Percentiles rank a stretch among this genome's conserved stretches.
Evolutionary conservation across 2,113 vertebrate species (phyloP).

Genomic region (Myiozetetes cayanensis): DNA sequence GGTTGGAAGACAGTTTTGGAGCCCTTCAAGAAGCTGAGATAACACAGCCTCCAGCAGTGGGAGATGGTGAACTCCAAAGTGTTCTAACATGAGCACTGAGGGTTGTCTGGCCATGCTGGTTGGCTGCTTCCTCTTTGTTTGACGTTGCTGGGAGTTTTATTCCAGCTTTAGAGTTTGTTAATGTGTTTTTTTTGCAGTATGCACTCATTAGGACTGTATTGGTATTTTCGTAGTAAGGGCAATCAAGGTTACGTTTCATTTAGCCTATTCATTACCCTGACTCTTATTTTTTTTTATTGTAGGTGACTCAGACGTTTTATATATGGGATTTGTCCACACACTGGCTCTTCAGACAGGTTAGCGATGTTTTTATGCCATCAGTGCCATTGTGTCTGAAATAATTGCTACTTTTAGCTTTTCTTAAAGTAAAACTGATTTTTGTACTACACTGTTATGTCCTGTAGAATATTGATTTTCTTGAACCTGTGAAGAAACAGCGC

Average conservation of each 20-base stretch:
- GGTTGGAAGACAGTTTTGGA: neutral
- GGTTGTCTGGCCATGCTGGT: neutral
- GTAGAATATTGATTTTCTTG: neutral
- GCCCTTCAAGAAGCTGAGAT: neutral
- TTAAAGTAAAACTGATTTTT: neutral
- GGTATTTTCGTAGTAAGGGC: neutral
- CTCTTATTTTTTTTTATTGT: neutral
- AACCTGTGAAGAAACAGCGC: neutral
- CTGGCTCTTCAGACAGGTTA: constrained; percentile 63
- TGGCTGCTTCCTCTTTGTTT: neutral
- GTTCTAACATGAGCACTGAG: rapidly evolving
- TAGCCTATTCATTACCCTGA: neutral
- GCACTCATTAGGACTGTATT: rapidly evolving
- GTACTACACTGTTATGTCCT: neutral
- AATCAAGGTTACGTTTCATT: neutral
- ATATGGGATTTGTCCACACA: constrained; percentile 39
- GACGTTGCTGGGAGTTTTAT: neutral
- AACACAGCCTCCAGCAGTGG: neutral
- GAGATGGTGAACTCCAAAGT: neutral
- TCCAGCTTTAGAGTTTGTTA: neutral
- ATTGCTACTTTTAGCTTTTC: neutral
- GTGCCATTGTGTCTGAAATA: neutral
- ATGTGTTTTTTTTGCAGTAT: neutral
- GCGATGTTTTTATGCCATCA: neutral
- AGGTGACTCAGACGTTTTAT: constrained; percentile 10